Evolutionary conservation across 2,888 invertebrate genomes (phyloP), one percentile per base, ranked within the genome.

Genomic region (Rhopalosiphum nymphaeae): DNA sequence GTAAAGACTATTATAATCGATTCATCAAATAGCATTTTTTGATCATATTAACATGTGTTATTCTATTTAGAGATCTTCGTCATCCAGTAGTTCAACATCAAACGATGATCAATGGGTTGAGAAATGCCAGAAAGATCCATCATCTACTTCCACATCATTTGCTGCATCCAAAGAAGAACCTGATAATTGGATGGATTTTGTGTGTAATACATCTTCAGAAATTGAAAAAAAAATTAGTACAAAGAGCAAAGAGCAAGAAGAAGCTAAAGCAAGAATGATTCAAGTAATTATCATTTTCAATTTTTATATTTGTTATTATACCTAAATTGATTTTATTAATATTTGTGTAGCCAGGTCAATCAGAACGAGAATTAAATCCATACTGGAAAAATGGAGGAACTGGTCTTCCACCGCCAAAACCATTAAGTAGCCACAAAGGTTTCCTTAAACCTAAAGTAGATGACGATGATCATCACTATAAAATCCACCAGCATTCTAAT

Each of bases 361-460:
- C 97, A 95, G 96, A 96, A 2, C 96, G 97, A 95, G 99, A 99
- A 96, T 96, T 99, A 93, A 99, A 99, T 96, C 99, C 98, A 0
- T 98, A 98, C 95, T 99, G 99, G 98, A 98, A 98, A 96, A 96
- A 97, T 96, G 98, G 98, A 88, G 99, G 99, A 0, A 97, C 97
- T 92, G 99, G 99, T 3, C 95, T 99, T 94, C 99, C 99, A 84
- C 93, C 94, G 25, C 46, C 26, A 13, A 91, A 93, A 29, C 85
- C 91, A 44, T 57, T 85, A 87, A 91, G 36, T 86, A 85, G 61
- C 4, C 57, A 87, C 11, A 91, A 86, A 92, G 89, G 49, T 56
- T 94, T 94, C 29, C 67, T 90, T 25, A 94, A 92, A 94, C 94
- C 94, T 78, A 89, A 89, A 90, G 26, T 56, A 42, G 94, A 95